Conservation (phyloP, 2,113 vertebrate species). For the Laterallus jamaicensis region DNA sequence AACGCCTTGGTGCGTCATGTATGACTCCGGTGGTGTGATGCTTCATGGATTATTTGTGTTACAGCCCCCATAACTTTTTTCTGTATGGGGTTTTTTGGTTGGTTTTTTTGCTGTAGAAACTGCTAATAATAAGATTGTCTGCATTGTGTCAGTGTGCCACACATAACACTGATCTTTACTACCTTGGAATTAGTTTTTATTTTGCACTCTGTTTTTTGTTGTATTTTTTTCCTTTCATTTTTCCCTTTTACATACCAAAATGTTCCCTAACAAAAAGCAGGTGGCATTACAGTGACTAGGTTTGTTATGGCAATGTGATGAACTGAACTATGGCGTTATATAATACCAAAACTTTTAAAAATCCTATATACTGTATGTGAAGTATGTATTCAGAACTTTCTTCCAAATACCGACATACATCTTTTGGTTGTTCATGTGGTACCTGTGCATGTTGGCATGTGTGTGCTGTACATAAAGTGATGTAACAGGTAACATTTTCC, state of each 20-base stretch:
- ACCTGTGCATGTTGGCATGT: neutral
- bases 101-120: neutral
- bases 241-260: neutral
- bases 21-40: neutral
- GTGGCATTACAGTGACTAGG: slow-evolving; percentile 35
- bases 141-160: neutral
- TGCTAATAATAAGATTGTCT: neutral
- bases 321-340: slow-evolving; percentile 54
- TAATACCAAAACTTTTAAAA: slow-evolving; percentile 44
- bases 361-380: neutral
- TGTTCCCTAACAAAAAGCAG: slow-evolving; percentile 52
- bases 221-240: neutral
- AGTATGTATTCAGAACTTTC: neutral
- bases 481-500: neutral
- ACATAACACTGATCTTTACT: neutral
- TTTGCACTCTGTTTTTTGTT: neutral
- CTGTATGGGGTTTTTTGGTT: too few relatives aligned
- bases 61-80: neutral
- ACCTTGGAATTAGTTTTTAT: neutral
- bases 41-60: neutral
- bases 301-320: neutral
- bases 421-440: neutral
- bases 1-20: slow-evolving; percentile 30
- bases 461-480: neutral
- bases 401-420: neutral